Percentiles rank a stretch among this genome's conserved stretches.
phyloP scores from a whole-genome alignment of 2,797 vertebrate genomes.

The Channa striata region DNA sequence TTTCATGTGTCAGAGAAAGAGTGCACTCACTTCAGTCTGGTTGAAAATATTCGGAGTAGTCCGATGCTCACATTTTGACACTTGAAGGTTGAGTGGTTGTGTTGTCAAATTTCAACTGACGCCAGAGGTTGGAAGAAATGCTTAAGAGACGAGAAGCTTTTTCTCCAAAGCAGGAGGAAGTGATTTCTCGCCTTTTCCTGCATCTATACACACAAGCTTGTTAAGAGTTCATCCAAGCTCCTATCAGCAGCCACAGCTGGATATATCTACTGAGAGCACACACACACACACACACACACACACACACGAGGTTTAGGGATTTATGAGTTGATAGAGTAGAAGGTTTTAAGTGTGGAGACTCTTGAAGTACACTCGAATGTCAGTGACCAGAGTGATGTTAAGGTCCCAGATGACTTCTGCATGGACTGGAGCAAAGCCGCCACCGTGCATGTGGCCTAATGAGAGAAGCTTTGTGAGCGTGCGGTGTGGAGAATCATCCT shows the following conservation, averaged over 20 bases:
- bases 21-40: neutral
- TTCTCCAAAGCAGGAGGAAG: conserved; percentile 32
- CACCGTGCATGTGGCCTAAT: conserved; percentile 65
- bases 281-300: conserved; percentile 10
- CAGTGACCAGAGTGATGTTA: conserved; percentile 62
- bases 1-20: conserved; percentile 13
- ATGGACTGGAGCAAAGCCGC: conserved; percentile 52
- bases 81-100: conserved; percentile 43
- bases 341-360: conserved; percentile 58
- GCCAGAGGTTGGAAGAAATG: conserved; percentile 35
- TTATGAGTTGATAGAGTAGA: conserved; percentile 59
- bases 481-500: conserved; percentile 77
- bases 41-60: conserved; percentile 33
- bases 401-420: conserved; percentile 69
- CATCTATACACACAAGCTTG: conserved; percentile 57
- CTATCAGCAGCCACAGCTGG: conserved; percentile 68
- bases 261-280: conserved; percentile 47
- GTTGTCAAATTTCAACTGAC: conserved; percentile 43
- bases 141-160: conserved; percentile 27
- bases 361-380: conserved; percentile 61
- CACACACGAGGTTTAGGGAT: conserved; percentile 27
- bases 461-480: conserved; percentile 56
- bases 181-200: conserved; percentile 39
- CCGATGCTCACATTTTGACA: conserved; percentile 32
- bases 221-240: conserved; percentile 60